Base-by-base conservation (phyloP, 2,113 vertebrate genomes). In the Saiga tatarica region DNA sequence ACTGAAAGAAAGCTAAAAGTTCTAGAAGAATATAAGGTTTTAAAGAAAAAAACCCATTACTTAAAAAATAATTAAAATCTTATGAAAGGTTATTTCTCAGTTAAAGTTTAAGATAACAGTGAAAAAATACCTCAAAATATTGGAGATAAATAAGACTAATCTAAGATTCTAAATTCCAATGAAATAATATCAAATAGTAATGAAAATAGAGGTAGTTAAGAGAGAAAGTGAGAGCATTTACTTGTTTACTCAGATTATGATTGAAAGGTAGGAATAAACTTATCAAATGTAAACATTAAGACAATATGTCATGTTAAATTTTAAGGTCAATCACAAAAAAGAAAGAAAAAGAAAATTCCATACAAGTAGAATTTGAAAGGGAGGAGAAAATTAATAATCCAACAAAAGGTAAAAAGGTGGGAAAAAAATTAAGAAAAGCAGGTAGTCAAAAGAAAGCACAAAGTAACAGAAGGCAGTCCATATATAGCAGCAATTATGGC, bases 1-100 rank as follows among this genome's bases (percentile, higher is more conserved):
- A 67, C 62, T 67, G 33, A 21, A 86, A 76, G 17, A 23, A 11
- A 74, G 1, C 11, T 76, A 45, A 90, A 93, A 39, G 5, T 57
- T 50, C 86, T 53, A 21, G 50, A 57, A 67, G 19, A 88, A 76
- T 3, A 90, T 39, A 74, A 83, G 78, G 28, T 52, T 64, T 64
- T 74, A 62, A 14, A 91, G n/a, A 60, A 92, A 85, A 85, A 57
- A 28, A 23, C 0, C 10, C 6, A 23, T 36, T 47, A 53, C 3
- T 74, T 88, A 76, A 3, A 76, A 95, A 85, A 52, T 1, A 84
- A 88, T n/a, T 91, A 67, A 97, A 92, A n/a, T 71, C 89, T 82
- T 47, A 7, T 62, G 89, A 47, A 10, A 64, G 30, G 3, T 30
- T 76, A 39, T 11, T 85, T 84, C 33, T 91, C 52, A 62, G 6